phyloP scores from a whole-genome alignment of 2,888 invertebrate species.

The Cantharis nigra region DNA sequence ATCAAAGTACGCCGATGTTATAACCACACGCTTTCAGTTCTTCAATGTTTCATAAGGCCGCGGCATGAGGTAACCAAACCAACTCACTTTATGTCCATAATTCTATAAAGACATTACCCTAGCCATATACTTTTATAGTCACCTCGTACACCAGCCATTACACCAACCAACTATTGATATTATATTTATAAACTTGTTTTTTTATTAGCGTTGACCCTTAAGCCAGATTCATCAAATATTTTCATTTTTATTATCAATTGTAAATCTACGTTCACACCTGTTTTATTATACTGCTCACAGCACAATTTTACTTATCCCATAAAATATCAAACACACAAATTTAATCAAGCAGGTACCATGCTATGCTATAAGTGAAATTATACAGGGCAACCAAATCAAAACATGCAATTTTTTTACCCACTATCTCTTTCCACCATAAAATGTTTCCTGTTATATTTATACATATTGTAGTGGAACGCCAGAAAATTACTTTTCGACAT shows the following conservation, averaged over 20 bases:
- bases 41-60: slow-evolving; percentile 42
- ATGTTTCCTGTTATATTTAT: too few relatives aligned
- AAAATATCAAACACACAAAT: background rate
- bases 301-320: background rate
- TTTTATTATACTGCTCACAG: slow-evolving; percentile 13
- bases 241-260: slow-evolving; percentile 26
- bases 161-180: slow-evolving; percentile 38
- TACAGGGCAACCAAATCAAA: background rate
- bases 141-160: slow-evolving; percentile 24
- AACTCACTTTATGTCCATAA: slow-evolving; percentile 39
- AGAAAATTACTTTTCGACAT: too few relatives aligned
- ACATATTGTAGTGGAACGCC: too few relatives aligned
- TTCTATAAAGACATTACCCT: slow-evolving; percentile 42
- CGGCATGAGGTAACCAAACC: slow-evolving; percentile 40
- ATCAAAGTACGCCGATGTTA: slow-evolving; percentile 46
- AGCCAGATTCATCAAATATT: slow-evolving; percentile 8
- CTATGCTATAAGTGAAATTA: background rate
- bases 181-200: slow-evolving; percentile 31
- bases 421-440: too few relatives aligned
- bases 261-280: slow-evolving; percentile 27
- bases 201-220: slow-evolving; percentile 13
- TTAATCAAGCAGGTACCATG: background rate
- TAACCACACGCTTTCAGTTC: slow-evolving; percentile 42
- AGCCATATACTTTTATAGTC: slow-evolving; percentile 43
- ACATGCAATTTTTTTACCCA: too few relatives aligned